These are phyloP conservation scores for Venustoraphidia nigricollis DNA, from an alignment of 2,888 invertebrate species.

Conservation along the genomic window DNA sequence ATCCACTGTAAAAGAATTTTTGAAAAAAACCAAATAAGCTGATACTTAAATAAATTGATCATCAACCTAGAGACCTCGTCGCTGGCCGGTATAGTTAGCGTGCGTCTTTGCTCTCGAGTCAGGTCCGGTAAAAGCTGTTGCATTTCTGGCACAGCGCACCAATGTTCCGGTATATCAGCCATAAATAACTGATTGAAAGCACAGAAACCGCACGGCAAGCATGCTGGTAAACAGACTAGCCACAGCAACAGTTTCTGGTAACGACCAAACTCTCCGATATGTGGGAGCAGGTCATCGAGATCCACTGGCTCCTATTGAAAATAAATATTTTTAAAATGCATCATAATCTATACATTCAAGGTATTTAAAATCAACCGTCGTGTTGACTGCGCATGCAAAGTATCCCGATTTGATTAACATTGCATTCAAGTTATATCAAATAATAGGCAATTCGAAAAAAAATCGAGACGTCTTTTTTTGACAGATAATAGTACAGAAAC, in stretches of 20 bases:
- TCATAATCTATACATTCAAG: no score
- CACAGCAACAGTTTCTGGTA: slow-evolving; percentile 77
- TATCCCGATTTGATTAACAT: no score
- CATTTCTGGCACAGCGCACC: slow-evolving; percentile 65
- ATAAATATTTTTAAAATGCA: no score
- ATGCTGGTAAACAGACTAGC: slow-evolving; percentile 77
- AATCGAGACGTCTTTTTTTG: no score
- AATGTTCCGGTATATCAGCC: slow-evolving; percentile 74
- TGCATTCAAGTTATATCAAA: no score
- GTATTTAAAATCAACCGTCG: no score
- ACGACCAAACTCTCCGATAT: slow-evolving; percentile 77
- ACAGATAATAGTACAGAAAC: no score
- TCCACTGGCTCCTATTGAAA: slow-evolving; percentile 42
- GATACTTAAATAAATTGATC: background rate
- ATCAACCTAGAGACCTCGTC: slow-evolving; percentile 6
- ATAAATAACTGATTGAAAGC: slow-evolving; percentile 89
- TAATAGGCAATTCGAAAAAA: no score
- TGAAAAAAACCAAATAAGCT: no score
- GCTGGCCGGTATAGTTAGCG: slow-evolving; percentile 44
- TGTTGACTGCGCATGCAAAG: no score
- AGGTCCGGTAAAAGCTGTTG: slow-evolving; percentile 28
- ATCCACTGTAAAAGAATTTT: no score
- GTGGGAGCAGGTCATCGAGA: slow-evolving; percentile 69
- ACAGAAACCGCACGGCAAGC: slow-evolving; percentile 81
- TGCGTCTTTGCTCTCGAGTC: slow-evolving; percentile 39